Evolutionary conservation across 1,140 invertebrate genomes (phyloP).

Genomic region (Glomeris maerens): DNA sequence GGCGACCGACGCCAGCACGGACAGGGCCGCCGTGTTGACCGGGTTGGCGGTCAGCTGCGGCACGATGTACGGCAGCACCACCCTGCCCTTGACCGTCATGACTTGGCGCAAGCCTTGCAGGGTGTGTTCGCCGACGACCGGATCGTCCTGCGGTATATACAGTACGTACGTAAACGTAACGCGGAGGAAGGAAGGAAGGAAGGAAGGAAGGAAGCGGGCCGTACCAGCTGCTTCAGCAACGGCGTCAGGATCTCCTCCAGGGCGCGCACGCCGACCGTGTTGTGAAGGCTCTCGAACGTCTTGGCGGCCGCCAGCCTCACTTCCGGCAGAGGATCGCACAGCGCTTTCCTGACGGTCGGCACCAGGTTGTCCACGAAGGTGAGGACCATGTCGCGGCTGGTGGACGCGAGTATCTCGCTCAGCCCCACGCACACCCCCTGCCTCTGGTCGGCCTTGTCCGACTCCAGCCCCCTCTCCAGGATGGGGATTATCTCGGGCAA

Average conservation of each 20-base stretch:
- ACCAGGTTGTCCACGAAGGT: conserved; percentile 89
- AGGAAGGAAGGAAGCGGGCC: too few species aligned
- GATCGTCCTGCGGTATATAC: conserved; percentile 51
- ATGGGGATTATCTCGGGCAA: conserved; percentile 97
- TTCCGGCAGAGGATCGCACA: conserved; percentile 83
- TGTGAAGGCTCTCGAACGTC: conserved; percentile 91
- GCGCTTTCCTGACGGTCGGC: conserved; percentile 86
- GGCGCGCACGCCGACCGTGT: conserved; percentile 81
- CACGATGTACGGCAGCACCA: conserved; percentile 87
- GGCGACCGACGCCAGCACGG: conserved; percentile 80
- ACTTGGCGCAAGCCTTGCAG: conserved; percentile 90
- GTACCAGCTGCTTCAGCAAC: conserved; percentile 64
- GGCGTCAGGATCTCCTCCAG: conserved; percentile 93
- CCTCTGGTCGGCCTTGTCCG: conserved; percentile 76
- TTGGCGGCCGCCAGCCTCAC: conserved; percentile 87
- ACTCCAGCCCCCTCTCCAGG: conserved; percentile 80
- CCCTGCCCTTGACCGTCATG: conserved; percentile 89
- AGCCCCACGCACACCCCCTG: conserved; percentile 97
- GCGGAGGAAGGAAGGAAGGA: too few species aligned
- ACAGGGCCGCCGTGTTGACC: conserved; percentile 83
- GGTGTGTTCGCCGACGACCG: conserved; percentile 61
- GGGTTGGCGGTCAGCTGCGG: conserved; percentile 75
- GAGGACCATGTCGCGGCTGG: conserved; percentile 84
- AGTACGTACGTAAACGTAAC: too few species aligned
- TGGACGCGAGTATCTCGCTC: conserved; percentile 94